phyloP scores from a whole-genome alignment of 2,797 vertebrate genomes.

The Sebastes itinus region DNA sequence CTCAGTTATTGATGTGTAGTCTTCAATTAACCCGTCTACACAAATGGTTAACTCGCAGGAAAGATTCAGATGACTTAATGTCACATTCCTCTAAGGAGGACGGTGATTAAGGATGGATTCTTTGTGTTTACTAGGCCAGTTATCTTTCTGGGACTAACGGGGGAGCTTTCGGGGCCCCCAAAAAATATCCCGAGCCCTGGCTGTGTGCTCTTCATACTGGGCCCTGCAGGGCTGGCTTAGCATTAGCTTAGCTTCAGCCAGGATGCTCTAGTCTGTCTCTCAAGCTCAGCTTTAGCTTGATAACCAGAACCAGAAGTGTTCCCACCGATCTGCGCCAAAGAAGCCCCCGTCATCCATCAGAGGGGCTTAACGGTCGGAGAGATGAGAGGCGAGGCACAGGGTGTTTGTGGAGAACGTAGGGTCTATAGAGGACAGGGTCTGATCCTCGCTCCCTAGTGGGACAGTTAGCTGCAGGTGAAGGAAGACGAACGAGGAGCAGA shows the following conservation, averaged over 20 bases:
- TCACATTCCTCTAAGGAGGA: conserved; percentile 5
- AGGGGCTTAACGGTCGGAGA: conserved; percentile 64
- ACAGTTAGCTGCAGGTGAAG: conserved; percentile 74
- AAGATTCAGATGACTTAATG: conserved; percentile 32
- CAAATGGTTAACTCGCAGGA: conserved; percentile 24
- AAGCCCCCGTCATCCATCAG: conserved; percentile 84
- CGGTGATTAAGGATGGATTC: conserved; percentile 41
- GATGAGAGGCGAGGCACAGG: conserved; percentile 49
- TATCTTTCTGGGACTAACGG: conserved; percentile 41
- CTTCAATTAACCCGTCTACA: conserved; percentile 34
- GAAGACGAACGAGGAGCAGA: conserved; percentile 77
- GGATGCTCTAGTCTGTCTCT: conserved; percentile 64
- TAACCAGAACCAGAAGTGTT: conserved; percentile 91
- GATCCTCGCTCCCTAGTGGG: conserved; percentile 69
- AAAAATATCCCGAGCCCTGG: conserved; percentile 26
- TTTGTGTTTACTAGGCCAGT: conserved; percentile 27
- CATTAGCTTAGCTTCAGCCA: conserved; percentile 70
- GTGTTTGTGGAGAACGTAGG: conserved; percentile 48
- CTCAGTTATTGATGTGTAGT: background rate
- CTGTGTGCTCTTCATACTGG: conserved; percentile 26
- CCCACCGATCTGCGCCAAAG: conserved; percentile 82
- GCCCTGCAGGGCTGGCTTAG: conserved; percentile 62
- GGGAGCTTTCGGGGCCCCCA: conserved; percentile 4
- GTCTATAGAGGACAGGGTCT: conserved; percentile 47
- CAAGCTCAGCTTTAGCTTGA: conserved; percentile 67